Base-by-base conservation (phyloP, 2,113 vertebrate genomes). In the Corythornis madagascariensis region DNA sequence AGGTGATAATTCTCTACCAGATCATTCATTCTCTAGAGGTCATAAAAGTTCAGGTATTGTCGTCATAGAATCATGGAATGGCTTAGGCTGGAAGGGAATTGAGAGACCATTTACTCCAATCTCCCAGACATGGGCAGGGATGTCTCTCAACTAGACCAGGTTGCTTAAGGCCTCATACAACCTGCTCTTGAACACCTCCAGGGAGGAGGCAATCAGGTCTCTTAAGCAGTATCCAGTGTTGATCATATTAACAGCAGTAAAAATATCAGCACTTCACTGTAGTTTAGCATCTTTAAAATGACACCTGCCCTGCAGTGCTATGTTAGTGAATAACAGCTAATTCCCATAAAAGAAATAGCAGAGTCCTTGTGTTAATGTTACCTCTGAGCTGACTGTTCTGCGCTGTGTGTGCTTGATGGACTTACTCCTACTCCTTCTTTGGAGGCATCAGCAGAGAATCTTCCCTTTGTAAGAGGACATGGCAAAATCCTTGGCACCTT, bases 321-420 rank as follows among this genome's bases (percentile, higher is more conserved):
- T 22, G n/a, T 12, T 74, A 60, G 11, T 6, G 10, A 83, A 56
- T 48, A 73, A 61, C 10, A 76, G 17, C 13, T 15, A 83, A 76
- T 63, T 89, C 45, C 8, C 4, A 2, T 16, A 11, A 11, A 69
- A 43, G 20, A 72, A 66, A 76, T 14, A 57, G 28, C 17, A 63
- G 15, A 64, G 31, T 16, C 66, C 33, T 63, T 65, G 24, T 55
- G 15, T 25, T 22, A 33, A 59, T 59, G 9, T 40, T 38, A 55
- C 11, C 7, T 53, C 25, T 28, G 67, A 24, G 4, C 14, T 70
- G 22, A 17, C 28, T 73, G n/a, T 8, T 69, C 38, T 66, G 22
- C 43, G 38, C n/a, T 11, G 1, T 9, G 2, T 38, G 25, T 42
- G 13, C 42, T 45, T 2, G 0, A 5, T 5, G 43, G 42, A 85